Conservation (phyloP, 2,888 invertebrate genomes). For the Stramonita haemastoma region DNA sequence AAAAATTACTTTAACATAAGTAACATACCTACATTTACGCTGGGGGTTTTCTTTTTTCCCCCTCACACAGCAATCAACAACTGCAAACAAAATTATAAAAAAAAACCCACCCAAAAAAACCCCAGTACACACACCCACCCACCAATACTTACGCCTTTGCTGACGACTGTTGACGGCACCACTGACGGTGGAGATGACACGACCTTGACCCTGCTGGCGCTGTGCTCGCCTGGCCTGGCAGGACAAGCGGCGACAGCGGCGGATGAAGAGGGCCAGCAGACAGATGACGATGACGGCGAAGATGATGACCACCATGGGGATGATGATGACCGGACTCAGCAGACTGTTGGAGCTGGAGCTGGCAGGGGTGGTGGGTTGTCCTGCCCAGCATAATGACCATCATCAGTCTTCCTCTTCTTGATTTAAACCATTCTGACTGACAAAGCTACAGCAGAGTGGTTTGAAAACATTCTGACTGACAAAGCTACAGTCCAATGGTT, state of each 20-base stretch:
- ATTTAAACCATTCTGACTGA: no score
- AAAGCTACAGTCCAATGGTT: no score
- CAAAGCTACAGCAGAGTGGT: no score
- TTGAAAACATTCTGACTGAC: no score
- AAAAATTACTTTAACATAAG: no score
- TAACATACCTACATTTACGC: no score
- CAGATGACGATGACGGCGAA: conserved; percentile 68
- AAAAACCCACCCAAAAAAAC: background rate
- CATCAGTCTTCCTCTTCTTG: no score
- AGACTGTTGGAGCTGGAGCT: conserved; percentile 50
- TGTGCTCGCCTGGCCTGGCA: conserved; percentile 26
- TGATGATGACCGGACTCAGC: conserved; percentile 65
- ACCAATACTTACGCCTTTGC: conserved; percentile 11
- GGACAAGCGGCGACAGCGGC: conserved; percentile 59
- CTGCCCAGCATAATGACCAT: no score
- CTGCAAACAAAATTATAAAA: background rate
- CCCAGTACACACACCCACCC: background rate
- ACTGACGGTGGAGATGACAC: conserved; percentile 22
- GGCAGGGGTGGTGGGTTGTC: no score
- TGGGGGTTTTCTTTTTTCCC: no score
- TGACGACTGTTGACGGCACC: conserved; percentile 24
- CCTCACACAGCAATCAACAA: background rate
- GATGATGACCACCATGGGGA: conserved; percentile 67
- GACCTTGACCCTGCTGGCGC: background rate
- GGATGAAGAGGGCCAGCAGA: conserved; percentile 65